phyloP scores from a whole-genome alignment of 2,888 invertebrate genomes.

The Apodemia duryi region DNA sequence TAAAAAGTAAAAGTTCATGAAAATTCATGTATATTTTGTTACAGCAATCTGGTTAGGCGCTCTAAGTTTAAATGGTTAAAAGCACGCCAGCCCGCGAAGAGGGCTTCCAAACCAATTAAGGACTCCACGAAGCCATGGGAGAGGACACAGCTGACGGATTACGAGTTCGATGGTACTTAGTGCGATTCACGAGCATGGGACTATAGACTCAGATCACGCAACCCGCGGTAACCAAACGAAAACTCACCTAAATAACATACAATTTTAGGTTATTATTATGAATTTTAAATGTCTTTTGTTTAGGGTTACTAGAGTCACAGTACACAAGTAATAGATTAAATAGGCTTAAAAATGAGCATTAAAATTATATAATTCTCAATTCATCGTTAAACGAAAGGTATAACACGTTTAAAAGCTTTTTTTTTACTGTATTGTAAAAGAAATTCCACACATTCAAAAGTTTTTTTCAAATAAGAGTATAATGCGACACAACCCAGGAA shows the following conservation, averaged over 20 bases:
- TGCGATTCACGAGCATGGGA: conserved; percentile 47
- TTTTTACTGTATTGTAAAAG: too few relatives aligned
- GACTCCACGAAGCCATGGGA: conserved; percentile 75
- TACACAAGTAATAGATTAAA: neutral
- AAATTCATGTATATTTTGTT: conserved; percentile 68
- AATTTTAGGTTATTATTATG: conserved; percentile 3
- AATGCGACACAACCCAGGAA: too few relatives aligned
- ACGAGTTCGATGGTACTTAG: conserved; percentile 75
- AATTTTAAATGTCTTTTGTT: conserved; percentile 6
- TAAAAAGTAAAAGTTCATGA: conserved; percentile 56
- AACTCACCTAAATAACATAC: conserved; percentile 14
- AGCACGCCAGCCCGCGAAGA: conserved; percentile 72
- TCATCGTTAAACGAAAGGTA: too few relatives aligned
- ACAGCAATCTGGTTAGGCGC: conserved; percentile 75
- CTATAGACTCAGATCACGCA: conserved; percentile 61
- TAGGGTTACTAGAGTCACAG: neutral
- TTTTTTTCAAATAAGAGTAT: too few relatives aligned
- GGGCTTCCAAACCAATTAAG: conserved; percentile 77
- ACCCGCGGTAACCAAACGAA: conserved; percentile 42
- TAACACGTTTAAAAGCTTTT: too few relatives aligned
- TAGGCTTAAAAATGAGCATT: too few relatives aligned
- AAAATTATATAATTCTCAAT: too few relatives aligned
- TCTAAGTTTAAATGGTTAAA: conserved; percentile 62
- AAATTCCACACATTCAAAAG: too few relatives aligned
- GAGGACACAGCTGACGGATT: conserved; percentile 64